Base-by-base conservation (phyloP, 2,113 vertebrate species). In the Chionodraco myersi region DNA sequence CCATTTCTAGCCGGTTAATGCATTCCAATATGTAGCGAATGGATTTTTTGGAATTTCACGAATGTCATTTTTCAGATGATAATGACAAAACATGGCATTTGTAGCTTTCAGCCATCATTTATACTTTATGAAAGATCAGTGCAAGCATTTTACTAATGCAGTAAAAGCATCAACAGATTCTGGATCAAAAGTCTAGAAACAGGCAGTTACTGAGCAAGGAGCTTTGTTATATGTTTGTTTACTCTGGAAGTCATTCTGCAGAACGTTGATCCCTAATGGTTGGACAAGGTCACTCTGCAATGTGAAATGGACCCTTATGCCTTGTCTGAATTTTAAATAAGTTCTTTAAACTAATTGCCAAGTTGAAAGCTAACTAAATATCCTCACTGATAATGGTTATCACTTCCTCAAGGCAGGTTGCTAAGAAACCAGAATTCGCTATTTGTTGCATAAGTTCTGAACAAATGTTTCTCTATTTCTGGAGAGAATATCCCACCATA, bases 21-120 rank as follows among this genome's bases (percentile, higher is more conserved):
- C 61, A 57, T 76, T 76, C 56, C 52, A 53, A 30, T 64, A 72
- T 68, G 36, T 16, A n/a, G 11, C 21, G 14, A 75, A 72, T 72
- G 21, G 44, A 51, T 79, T 44, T 44, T 74, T 51, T 47, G 9
- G 48, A 21, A 51, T 68, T 65, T 26, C 34, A 64, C 62, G 5
- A 79, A 53, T 67, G 57, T 34, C 49, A 79, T 45, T 69, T 68
- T 47, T 52, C 5, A 16, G 34, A 12, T 62, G 4, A 47, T 67
- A 70, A 58, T 3, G 15, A 67, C 36, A 74, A n/a, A 34, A 64
- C 12, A 61, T 13, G 15, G 41, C 14, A 44, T 45, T 44, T 48
- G 14, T 34, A 45, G 10, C 56, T 70, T 52, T 30, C 18, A 66
- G 58, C 2, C 1, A 3, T 41, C 54, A 60, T 36, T 60, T 49